Percentiles rank a stretch among this genome's conserved stretches.
Evolutionary conservation across 2,888 invertebrate genomes (phyloP).

Genomic region (Lasioglossum lativentre): DNA sequence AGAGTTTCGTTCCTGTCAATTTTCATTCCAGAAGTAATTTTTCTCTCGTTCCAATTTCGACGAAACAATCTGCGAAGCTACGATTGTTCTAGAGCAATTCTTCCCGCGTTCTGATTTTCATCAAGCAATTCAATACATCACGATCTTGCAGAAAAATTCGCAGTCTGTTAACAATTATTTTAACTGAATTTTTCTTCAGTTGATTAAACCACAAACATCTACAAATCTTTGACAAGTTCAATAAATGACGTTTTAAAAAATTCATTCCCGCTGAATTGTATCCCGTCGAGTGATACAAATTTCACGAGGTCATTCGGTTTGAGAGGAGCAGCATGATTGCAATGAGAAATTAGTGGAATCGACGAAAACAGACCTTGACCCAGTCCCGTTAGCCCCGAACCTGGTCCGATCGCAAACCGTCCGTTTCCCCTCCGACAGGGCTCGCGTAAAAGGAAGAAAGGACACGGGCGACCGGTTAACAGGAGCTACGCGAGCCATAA

Average conservation of each 20-base stretch:
- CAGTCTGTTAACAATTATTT: too few relatives aligned
- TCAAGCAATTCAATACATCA: too few relatives aligned
- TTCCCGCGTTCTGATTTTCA: too few relatives aligned
- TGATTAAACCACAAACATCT: too few relatives aligned
- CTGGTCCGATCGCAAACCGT: not conserved
- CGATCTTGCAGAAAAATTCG: too few relatives aligned
- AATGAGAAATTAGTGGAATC: not conserved
- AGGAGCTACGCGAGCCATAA: not conserved
- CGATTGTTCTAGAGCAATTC: not conserved
- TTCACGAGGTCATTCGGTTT: not conserved
- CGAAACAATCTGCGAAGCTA: too few relatives aligned
- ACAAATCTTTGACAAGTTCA: too few relatives aligned
- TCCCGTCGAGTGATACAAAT: not conserved
- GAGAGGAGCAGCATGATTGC: not conserved
- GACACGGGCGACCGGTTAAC: not conserved
- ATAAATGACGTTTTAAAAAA: too few relatives aligned
- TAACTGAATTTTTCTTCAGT: not conserved
- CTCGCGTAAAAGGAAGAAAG: not conserved
- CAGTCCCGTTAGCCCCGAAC: not conserved
- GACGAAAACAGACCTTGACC: constrained; percentile 1
- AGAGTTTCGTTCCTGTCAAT: not conserved
- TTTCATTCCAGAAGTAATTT: not conserved
- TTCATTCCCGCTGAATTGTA: too few relatives aligned
- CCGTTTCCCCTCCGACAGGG: not conserved
- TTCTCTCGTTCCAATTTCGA: too few relatives aligned